A percentile compares a stretch with the other conserved stretches of the same genome.
These are phyloP conservation scores for Cephus pygmeus DNA, from an alignment of 2,888 invertebrate species.

Conservation along the genomic window DNA sequence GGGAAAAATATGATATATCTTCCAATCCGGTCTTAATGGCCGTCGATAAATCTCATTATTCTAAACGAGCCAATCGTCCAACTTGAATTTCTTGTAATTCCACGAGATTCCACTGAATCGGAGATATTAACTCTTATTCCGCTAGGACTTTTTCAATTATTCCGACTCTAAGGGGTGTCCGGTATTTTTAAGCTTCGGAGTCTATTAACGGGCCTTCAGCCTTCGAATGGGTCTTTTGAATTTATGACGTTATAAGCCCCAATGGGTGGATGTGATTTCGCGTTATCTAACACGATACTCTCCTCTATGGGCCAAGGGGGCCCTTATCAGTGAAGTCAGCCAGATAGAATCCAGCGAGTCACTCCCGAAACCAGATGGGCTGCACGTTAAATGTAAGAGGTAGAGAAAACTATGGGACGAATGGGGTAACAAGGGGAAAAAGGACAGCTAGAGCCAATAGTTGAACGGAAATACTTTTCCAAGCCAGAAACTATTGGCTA, in stretches of 20 bases:
- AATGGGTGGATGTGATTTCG: constrained; percentile 31
- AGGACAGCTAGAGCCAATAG: background rate
- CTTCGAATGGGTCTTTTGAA: constrained; percentile 2
- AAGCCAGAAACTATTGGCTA: background rate
- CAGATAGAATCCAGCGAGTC: background rate
- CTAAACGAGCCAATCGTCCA: background rate
- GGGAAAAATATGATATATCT: background rate
- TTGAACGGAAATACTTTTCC: background rate
- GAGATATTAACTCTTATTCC: background rate
- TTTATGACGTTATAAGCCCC: constrained; percentile 18
- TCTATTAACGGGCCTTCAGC: background rate
- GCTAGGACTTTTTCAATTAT: background rate
- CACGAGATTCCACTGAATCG: background rate
- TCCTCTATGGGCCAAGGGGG: background rate
- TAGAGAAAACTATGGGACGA: background rate
- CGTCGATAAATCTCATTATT: background rate
- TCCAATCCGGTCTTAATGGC: background rate
- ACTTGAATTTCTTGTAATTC: background rate
- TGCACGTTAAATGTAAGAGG: background rate
- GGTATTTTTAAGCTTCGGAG: background rate
- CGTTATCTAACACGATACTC: constrained; percentile 26
- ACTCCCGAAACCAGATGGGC: background rate
- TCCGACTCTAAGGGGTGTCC: too few relatives aligned
- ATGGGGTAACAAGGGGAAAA: too few relatives aligned
- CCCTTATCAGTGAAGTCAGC: background rate